Conservation (phyloP, 2,888 invertebrate species). For the Harpagoxenus sublaevis region DNA sequence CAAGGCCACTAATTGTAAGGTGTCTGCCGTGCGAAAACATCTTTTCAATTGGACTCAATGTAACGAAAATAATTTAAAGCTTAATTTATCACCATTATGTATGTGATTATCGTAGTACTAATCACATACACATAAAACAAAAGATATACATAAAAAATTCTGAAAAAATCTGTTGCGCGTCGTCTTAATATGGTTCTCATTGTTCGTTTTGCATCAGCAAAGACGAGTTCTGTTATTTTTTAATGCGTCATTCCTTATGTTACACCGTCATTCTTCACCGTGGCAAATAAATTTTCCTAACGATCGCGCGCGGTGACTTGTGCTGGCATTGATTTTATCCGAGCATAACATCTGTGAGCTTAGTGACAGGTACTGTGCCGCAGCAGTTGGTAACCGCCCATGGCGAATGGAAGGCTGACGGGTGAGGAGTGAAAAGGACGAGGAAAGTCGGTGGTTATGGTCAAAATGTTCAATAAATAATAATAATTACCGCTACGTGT, state of each 20-base stretch:
- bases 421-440: conserved; percentile 54
- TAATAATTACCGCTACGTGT: conserved; percentile 85
- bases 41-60: background rate
- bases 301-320: conserved; percentile 37
- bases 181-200: background rate
- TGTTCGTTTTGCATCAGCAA: background rate
- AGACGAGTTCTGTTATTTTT: background rate
- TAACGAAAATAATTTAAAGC: background rate
- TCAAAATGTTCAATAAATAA: conserved; percentile 83
- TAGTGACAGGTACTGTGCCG: conserved; percentile 71
- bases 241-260: background rate
- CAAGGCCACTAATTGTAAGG: background rate
- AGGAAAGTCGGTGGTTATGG: conserved; percentile 77
- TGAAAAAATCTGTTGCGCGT: background rate
- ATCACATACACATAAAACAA: background rate
- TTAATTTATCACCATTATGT: background rate
- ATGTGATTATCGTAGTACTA: background rate
- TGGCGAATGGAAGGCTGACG: conserved; percentile 54
- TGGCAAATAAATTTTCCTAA: conserved; percentile 15
- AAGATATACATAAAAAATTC: background rate
- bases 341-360: conserved; percentile 64
- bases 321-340: conserved; percentile 68
- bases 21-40: background rate
- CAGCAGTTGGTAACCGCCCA: conserved; percentile 75
- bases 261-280: background rate